A percentile compares a stretch with the other conserved stretches of the same genome.
Conservation (phyloP, 2,797 vertebrate genomes). For the Lateolabrax maculatus region DNA sequence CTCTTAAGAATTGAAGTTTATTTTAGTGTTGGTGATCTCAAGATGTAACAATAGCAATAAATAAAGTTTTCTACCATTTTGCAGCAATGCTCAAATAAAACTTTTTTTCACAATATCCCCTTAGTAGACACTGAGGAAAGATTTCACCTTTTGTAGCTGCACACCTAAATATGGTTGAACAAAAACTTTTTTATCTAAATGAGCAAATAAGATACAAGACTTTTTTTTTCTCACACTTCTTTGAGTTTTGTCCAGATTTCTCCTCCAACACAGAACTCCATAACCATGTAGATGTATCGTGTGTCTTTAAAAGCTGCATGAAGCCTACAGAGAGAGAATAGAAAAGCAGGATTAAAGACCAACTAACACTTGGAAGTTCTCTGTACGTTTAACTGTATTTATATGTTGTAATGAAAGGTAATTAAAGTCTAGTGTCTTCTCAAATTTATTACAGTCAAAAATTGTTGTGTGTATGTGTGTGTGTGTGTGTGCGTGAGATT, state of each 20-base stretch:
- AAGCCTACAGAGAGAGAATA: slow-evolving; percentile 73
- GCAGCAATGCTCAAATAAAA: not conserved
- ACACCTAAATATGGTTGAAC: not conserved
- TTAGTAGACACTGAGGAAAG: not conserved
- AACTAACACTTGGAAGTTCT: not conserved
- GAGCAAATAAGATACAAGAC: not conserved
- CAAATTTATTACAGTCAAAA: too few relatives aligned
- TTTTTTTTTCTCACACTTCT: slow-evolving; percentile 83
- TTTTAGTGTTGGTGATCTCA: not conserved
- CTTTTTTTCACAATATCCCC: not conserved
- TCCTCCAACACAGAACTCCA: slow-evolving; percentile 90
- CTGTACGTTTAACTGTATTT: not conserved
- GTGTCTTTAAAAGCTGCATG: slow-evolving; percentile 86
- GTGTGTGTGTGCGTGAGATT: not conserved
- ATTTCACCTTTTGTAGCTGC: not conserved
- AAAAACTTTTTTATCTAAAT: not conserved
- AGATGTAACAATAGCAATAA: not conserved
- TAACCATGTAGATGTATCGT: slow-evolving; percentile 88
- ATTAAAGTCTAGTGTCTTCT: too few relatives aligned
- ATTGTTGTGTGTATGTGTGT: not conserved
- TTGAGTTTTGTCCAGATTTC: slow-evolving; percentile 92
- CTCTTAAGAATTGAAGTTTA: not conserved
- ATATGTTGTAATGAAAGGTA: too few relatives aligned
- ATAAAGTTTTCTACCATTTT: not conserved
- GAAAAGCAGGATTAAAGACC: not conserved